These are phyloP conservation scores for Thripadectes ignobilis DNA, from an alignment of 2,797 vertebrate species.

Conservation along the genomic window DNA sequence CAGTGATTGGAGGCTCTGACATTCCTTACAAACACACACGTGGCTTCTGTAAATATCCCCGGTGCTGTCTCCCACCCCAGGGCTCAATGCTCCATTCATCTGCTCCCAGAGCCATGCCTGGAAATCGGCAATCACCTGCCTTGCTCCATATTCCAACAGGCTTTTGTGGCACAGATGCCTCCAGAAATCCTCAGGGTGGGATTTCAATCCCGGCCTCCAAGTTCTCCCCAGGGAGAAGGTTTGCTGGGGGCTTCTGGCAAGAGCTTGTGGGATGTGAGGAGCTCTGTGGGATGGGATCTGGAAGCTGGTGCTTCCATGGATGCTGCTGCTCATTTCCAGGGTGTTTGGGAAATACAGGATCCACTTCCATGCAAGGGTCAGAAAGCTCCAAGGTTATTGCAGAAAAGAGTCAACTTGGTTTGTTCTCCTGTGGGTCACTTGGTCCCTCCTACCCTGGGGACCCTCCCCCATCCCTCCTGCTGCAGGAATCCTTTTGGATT, in stretches of 20 bases:
- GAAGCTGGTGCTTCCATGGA: background rate
- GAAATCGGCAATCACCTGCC: background rate
- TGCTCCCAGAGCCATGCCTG: background rate
- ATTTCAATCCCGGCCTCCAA: background rate
- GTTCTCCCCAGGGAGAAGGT: too few species aligned
- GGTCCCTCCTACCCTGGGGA: too few species aligned
- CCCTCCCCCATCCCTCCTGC: background rate
- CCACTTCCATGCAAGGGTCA: background rate
- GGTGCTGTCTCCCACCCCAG: background rate
- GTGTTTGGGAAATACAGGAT: background rate
- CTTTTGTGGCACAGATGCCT: background rate
- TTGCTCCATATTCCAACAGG: background rate
- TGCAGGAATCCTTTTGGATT: too few species aligned
- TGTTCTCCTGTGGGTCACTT: background rate
- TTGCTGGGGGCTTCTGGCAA: background rate
- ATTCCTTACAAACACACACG: background rate
- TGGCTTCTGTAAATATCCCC: constrained; percentile 1
- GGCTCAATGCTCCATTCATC: constrained; percentile 41
- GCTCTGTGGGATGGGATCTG: background rate
- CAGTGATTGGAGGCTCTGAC: background rate
- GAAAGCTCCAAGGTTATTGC: fast-evolving
- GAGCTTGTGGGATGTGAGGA: background rate
- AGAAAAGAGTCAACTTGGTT: fast-evolving
- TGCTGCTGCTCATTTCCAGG: background rate
- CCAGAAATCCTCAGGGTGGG: fast-evolving